A percentile compares a stretch with the other conserved stretches of the same genome.
Conservation (phyloP, 2,113 vertebrate species). For the Calonectris borealis region DNA sequence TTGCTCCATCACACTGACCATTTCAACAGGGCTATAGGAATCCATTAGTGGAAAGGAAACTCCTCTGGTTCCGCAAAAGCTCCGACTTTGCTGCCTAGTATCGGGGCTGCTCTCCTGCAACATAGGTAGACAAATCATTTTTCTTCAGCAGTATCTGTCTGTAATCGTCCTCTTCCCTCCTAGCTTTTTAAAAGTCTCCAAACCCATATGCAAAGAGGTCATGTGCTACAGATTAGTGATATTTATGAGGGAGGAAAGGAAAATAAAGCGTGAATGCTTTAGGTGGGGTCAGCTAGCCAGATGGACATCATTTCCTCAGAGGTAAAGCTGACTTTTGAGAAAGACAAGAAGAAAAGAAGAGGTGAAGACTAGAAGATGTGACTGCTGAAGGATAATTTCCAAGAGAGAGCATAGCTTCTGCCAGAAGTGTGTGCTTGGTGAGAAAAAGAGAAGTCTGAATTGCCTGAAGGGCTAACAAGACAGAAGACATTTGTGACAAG, state of each 20-base stretch:
- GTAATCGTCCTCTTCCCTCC: neutral
- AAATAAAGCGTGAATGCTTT: neutral
- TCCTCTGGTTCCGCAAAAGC: neutral
- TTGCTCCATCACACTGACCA: slow-evolving; percentile 28
- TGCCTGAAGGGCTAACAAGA: neutral
- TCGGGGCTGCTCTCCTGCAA: neutral
- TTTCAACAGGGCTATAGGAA: neutral
- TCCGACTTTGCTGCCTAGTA: neutral
- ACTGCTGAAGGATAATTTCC: neutral
- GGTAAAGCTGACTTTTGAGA: neutral
- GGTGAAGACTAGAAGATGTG: neutral
- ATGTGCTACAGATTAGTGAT: neutral
- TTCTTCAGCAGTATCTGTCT: neutral
- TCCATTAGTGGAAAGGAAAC: neutral
- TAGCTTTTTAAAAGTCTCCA: neutral
- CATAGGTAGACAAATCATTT: neutral
- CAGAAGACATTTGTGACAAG: neutral
- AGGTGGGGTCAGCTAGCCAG: neutral
- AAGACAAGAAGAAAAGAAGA: neutral
- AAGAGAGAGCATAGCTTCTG: neutral
- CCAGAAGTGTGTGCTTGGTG: neutral
- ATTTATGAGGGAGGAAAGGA: neutral
- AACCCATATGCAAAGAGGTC: neutral
- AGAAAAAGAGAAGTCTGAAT: neutral
- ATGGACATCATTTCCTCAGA: neutral